These are phyloP conservation scores for Frankliniella fusca DNA, from an alignment of 2,888 invertebrate genomes.

Conservation along the genomic window DNA sequence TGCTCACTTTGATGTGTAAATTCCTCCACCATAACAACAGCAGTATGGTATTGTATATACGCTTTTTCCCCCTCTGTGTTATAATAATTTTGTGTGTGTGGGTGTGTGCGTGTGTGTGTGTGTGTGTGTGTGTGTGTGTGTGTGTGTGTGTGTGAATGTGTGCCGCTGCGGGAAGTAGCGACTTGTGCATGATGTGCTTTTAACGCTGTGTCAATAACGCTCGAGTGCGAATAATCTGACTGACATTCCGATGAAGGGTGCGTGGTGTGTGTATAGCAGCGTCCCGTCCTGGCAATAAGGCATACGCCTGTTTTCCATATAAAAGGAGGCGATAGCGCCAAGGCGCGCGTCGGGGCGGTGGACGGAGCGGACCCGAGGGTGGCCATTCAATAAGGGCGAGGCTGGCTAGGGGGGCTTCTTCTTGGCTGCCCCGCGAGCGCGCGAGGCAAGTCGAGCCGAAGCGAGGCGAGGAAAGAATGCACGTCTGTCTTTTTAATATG, in stretches of 20 bases:
- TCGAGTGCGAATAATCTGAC: background rate
- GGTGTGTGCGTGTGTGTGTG: background rate
- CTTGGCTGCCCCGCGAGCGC: background rate
- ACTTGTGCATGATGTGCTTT: too few species aligned
- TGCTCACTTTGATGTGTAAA: too few species aligned
- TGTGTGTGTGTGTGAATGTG: background rate
- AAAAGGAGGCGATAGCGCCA: conserved; percentile 6
- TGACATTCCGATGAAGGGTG: conserved; percentile 16
- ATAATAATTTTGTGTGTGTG: too few species aligned
- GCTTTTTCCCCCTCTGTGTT: too few species aligned
- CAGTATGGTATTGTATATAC: too few species aligned
- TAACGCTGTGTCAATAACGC: background rate
- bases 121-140: background rate
- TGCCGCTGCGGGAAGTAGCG: background rate
- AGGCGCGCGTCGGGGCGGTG: background rate
- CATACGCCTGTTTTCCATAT: conserved; percentile 11
- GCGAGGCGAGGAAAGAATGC: background rate
- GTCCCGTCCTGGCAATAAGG: background rate
- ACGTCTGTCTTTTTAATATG: conserved; percentile 5
- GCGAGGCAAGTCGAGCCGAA: background rate
- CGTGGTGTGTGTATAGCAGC: background rate
- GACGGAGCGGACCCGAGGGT: background rate
- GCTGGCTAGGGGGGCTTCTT: background rate
- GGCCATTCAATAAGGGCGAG: background rate
- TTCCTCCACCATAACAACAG: too few species aligned